Evolutionary conservation across 2,888 invertebrate species (phyloP), one percentile per base, ranked within the genome.

Genomic region (Mesoligia furuncula): DNA sequence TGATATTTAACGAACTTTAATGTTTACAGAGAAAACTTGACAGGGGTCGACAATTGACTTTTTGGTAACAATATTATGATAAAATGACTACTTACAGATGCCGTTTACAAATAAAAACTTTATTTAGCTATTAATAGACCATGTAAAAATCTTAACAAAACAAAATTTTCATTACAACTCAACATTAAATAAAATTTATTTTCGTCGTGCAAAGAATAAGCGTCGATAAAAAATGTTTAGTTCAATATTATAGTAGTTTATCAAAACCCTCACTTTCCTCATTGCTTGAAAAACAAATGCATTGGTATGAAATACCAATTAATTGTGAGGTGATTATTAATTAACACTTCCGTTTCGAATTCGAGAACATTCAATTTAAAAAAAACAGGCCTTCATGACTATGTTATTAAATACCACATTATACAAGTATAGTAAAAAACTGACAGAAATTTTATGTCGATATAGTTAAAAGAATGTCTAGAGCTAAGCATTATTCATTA

Each of bases 381-480:
- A 85, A 36, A 80, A 90, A 89, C 79, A 79, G 74, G 71, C 75
- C 84, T 85, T 87, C 84, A 90, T 86, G 88, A 89, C 90, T 92
- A 91, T 73, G 74, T 57, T 85, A 81, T 89, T 85, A 85, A 88
- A 89, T 85, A 85, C 89, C 89, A 89, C 85, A 89, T 87, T 90
- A 92, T 92, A 92, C 90, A 92, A 91, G 90, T 92, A 93, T 89
- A 91, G 91, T 93, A 93, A 92, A 94, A 94, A 94, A 92, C 91
- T 89, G 93, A 92, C 92, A 87, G 86, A 91, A 87, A 89, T 93
- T 92, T 90, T 87, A 90, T 92, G 90, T 90, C 73, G 91, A 91
- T 90, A 91, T 91, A 92, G 92, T 94, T 94, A 94, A 90, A 93
- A 94, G 92, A 94, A 95, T 93, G 93, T 91, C 95, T 95, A 95